Conservation (phyloP, 1,140 invertebrate genomes). For the Penaeus japonicus region DNA sequence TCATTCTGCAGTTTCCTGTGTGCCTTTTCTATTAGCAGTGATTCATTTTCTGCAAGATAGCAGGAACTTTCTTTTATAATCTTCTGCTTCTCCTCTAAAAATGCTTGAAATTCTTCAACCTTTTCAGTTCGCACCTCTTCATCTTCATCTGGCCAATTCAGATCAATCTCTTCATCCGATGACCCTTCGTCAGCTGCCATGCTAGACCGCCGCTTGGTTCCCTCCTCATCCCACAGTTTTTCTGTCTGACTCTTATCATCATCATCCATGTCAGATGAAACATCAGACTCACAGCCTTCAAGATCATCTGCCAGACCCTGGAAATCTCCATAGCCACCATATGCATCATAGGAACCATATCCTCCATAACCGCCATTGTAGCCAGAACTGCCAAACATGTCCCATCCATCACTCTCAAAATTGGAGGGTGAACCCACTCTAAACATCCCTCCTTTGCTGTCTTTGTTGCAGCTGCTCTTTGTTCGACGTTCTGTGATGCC, state of each 20-base stretch:
- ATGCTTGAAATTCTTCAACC: conserved; percentile 60
- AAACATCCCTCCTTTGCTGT: conserved; percentile 37
- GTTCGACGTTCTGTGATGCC: conserved; percentile 60
- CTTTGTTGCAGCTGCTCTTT: conserved; percentile 13
- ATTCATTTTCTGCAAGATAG: conserved; percentile 45
- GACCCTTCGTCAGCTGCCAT: conserved; percentile 35
- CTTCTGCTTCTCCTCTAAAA: conserved; percentile 63
- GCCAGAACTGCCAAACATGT: conserved; percentile 59
- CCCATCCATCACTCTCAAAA: conserved; percentile 60
- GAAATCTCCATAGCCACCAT: conserved; percentile 54
- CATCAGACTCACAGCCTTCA: conserved; percentile 39
- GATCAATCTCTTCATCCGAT: conserved; percentile 62
- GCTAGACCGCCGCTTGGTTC: conserved; percentile 13
- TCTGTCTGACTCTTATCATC: conserved; percentile 58
- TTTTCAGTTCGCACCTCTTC: conserved; percentile 39
- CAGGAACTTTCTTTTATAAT: conserved; percentile 64
- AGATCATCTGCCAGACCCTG: conserved; percentile 49
- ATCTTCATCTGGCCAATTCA: conserved; percentile 35
- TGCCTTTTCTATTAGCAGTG: conserved; percentile 51
- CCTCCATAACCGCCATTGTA: conserved; percentile 60
- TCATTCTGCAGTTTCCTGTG: conserved; percentile 26
- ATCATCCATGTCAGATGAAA: conserved; percentile 59
- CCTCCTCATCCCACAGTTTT: conserved; percentile 61
- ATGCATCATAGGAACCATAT: conserved; percentile 62
- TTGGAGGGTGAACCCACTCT: conserved; percentile 59